These are phyloP conservation scores for Sebastes kiyomatsui DNA, from an alignment of 2,797 vertebrate genomes.

Conservation along the genomic window DNA sequence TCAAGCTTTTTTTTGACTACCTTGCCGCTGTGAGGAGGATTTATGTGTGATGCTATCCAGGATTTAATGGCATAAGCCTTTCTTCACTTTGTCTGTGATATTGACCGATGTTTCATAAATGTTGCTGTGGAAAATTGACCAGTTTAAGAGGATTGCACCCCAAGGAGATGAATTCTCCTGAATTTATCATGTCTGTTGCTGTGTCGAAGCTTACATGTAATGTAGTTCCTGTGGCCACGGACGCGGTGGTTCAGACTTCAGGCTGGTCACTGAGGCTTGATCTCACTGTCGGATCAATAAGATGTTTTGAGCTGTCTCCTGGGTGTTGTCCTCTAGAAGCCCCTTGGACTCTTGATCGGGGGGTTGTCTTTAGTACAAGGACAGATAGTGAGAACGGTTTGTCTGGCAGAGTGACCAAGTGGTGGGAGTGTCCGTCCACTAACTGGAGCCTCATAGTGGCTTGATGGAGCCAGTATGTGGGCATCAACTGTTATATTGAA, in stretches of 20 bases:
- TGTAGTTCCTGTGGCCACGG: slow-evolving; percentile 25
- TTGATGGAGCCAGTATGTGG: neutral
- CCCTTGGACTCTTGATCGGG: slow-evolving; percentile 36
- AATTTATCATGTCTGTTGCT: slow-evolving; percentile 34
- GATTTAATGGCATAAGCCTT: slow-evolving; percentile 35
- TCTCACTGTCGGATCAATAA: slow-evolving; percentile 57
- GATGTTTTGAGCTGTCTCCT: slow-evolving; percentile 41
- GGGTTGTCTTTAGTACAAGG: slow-evolving; percentile 34
- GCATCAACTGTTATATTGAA: neutral
- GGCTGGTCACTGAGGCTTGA: slow-evolving; percentile 27
- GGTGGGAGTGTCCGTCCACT: slow-evolving; percentile 6
- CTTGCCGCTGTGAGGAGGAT: slow-evolving; percentile 34
- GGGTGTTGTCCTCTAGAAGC: slow-evolving; percentile 53
- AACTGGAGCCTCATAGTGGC: neutral
- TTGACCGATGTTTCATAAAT: slow-evolving; percentile 60
- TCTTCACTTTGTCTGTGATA: slow-evolving; percentile 47
- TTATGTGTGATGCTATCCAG: slow-evolving; percentile 34
- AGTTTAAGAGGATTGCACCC: slow-evolving; percentile 49
- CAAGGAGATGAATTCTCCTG: slow-evolving; percentile 34
- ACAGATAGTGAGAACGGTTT: slow-evolving; percentile 11
- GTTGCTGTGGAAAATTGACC: slow-evolving; percentile 50
- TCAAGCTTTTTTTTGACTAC: slow-evolving; percentile 46
- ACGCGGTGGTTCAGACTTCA: slow-evolving; percentile 5
- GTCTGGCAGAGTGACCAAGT: slow-evolving; percentile 11
- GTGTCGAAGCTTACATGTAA: slow-evolving; percentile 7